These are phyloP conservation scores for Varecia variegata DNA, from an alignment of 2,797 vertebrate species.

Conservation along the genomic window DNA sequence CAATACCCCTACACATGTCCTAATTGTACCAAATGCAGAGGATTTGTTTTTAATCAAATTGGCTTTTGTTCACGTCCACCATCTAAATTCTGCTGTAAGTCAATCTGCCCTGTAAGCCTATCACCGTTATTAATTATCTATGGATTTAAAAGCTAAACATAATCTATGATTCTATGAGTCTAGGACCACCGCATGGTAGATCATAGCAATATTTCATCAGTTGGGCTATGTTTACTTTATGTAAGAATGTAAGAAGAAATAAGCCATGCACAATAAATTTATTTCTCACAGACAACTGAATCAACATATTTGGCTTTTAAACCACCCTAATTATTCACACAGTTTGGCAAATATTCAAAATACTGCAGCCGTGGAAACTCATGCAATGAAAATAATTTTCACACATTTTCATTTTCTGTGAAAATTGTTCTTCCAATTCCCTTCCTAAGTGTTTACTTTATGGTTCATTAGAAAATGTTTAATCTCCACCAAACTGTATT, in stretches of 20 bases:
- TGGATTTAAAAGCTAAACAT: not conserved
- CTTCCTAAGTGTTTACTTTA: conserved; percentile 1
- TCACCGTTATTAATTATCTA: not conserved
- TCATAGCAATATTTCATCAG: not conserved
- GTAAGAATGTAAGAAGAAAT: conserved; percentile 14
- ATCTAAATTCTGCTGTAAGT: not conserved
- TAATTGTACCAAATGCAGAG: not conserved
- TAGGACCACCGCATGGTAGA: not conserved
- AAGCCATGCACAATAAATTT: not conserved
- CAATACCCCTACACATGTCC: not conserved
- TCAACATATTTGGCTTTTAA: conserved; percentile 51
- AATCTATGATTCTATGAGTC: not conserved
- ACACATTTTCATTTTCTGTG: conserved; percentile 61
- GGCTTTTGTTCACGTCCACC: not conserved
- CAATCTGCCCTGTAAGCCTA: not conserved
- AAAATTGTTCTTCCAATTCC: conserved; percentile 42
- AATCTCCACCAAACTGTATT: not conserved
- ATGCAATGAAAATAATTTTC: conserved; percentile 71
- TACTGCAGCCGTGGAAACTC: conserved; percentile 63
- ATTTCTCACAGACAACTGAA: conserved; percentile 23
- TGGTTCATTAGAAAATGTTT: conserved; percentile 46
- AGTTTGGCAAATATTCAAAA: conserved; percentile 80
- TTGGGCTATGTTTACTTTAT: not conserved
- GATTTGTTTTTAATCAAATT: not conserved
- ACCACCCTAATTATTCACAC: conserved; percentile 73